A percentile compares a stretch with the other conserved stretches of the same genome.
Evolutionary conservation across 2,113 vertebrate species (phyloP).

Genomic region (Proterorhinus semilunaris): DNA sequence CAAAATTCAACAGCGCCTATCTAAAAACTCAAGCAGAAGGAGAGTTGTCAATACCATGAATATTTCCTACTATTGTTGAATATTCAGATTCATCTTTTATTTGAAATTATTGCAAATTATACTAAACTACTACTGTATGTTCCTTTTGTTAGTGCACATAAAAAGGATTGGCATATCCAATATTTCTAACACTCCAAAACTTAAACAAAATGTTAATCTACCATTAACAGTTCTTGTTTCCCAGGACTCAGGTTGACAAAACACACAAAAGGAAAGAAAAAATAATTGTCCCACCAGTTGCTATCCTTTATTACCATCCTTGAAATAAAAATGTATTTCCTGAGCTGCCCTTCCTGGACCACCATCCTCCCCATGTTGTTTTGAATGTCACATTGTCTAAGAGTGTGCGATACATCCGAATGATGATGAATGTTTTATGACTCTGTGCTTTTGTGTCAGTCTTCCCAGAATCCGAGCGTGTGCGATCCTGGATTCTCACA

Average conservation of each 20-base stretch:
- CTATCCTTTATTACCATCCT: constrained; percentile 40
- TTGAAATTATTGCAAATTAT: too few species aligned
- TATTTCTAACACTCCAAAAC: too few species aligned
- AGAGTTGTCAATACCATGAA: too few species aligned
- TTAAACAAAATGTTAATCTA: background rate
- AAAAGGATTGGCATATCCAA: too few species aligned
- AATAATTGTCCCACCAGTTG: constrained; percentile 40
- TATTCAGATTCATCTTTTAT: too few species aligned
- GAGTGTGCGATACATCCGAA: constrained; percentile 63
- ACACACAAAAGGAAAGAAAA: constrained; percentile 33
- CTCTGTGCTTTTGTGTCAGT: constrained; percentile 68
- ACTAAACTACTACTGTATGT: too few species aligned
- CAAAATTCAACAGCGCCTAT: too few species aligned
- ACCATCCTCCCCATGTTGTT: constrained; percentile 60
- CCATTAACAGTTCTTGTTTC: constrained; percentile 5
- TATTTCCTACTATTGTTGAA: too few species aligned
- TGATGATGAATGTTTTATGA: constrained; percentile 81
- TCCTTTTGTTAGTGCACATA: too few species aligned
- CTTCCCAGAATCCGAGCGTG: constrained; percentile 41
- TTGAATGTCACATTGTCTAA: constrained; percentile 74
- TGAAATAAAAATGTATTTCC: constrained; percentile 46
- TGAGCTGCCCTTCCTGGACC: constrained; percentile 63
- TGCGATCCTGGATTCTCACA: constrained; percentile 41
- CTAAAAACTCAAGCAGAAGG: too few species aligned
- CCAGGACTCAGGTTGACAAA: constrained; percentile 44